phyloP scores from a whole-genome alignment of 1,140 invertebrate genomes.

The Ganaspis sp. region DNA sequence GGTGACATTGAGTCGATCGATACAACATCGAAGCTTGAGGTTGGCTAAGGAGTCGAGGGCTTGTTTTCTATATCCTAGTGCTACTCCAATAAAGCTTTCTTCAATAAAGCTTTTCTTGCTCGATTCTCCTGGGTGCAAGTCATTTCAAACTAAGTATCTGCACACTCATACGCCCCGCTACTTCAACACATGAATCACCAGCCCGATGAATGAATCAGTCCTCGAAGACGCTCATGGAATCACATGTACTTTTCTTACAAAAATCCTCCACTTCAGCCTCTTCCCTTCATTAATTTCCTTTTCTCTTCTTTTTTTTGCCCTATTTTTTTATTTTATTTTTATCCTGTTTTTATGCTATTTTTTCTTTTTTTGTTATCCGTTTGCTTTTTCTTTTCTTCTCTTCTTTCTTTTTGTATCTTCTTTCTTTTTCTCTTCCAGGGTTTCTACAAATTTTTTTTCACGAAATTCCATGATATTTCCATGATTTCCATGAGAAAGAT shows the following conservation, averaged over 20 bases:
- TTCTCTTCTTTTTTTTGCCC: background rate
- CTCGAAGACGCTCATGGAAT: too few relatives aligned
- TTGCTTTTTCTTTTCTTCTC: too few relatives aligned
- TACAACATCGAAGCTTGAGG: slow-evolving; percentile 40
- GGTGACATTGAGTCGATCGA: slow-evolving; percentile 63
- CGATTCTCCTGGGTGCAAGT: slow-evolving; percentile 8
- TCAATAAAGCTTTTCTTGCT: background rate
- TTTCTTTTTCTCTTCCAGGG: too few relatives aligned
- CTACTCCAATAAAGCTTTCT: background rate
- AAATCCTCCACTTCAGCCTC: background rate
- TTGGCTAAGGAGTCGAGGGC: background rate
- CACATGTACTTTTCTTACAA: background rate
- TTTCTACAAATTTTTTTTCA: too few relatives aligned
- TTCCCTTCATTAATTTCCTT: background rate
- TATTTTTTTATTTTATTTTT: too few relatives aligned
- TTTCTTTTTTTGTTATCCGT: too few relatives aligned
- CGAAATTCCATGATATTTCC: too few relatives aligned
- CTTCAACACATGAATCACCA: background rate
- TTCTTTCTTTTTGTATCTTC: too few relatives aligned
- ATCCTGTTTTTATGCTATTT: too few relatives aligned
- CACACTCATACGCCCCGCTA: background rate
- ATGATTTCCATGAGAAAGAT: too few relatives aligned
- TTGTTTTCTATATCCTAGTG: slow-evolving; percentile 9
- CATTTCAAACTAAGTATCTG: background rate
- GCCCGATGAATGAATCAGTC: slow-evolving; percentile 14